A percentile compares a stretch with the other conserved stretches of the same genome.
These are phyloP conservation scores for Egretta garzetta DNA, from an alignment of 2,113 vertebrate species.

Conservation along the genomic window DNA sequence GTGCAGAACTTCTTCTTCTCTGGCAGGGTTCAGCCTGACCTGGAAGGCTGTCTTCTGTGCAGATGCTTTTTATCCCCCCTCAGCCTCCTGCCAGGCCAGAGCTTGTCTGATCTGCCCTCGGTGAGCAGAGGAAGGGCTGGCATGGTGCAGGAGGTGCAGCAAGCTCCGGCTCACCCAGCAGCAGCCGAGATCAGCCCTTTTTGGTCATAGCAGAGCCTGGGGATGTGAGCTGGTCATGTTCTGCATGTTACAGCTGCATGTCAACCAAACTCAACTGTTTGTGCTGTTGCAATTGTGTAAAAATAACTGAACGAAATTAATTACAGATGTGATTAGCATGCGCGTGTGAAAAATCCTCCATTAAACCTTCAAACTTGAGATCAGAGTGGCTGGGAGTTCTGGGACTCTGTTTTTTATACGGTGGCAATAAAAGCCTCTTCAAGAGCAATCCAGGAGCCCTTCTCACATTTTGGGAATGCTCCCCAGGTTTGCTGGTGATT, in stretches of 20 bases:
- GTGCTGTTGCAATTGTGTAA: background rate
- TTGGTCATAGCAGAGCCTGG: background rate
- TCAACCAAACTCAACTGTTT: background rate
- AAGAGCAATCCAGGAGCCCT: background rate
- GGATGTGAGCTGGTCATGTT: background rate
- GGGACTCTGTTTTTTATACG: background rate
- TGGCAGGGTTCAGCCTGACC: background rate
- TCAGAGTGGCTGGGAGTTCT: background rate
- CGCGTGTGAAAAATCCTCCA: background rate
- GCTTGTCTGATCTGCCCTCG: background rate
- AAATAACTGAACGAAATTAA: background rate
- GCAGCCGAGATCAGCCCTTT: background rate
- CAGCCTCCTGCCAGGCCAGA: background rate
- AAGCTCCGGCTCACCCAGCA: rapidly evolving
- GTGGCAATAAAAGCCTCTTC: background rate
- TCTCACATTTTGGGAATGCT: background rate
- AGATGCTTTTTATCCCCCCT: background rate
- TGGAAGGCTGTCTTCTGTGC: background rate
- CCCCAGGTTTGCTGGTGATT: background rate
- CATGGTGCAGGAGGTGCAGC: background rate
- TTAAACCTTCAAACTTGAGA: constrained; percentile 11
- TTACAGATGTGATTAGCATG: constrained; percentile 28
- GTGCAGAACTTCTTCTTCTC: background rate
- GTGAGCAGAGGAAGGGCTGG: background rate
- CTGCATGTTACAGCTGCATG: background rate